A percentile compares a stretch with the other conserved stretches of the same genome.
Conservation (phyloP, 2,888 invertebrate species). For the Dryococelus australis region DNA sequence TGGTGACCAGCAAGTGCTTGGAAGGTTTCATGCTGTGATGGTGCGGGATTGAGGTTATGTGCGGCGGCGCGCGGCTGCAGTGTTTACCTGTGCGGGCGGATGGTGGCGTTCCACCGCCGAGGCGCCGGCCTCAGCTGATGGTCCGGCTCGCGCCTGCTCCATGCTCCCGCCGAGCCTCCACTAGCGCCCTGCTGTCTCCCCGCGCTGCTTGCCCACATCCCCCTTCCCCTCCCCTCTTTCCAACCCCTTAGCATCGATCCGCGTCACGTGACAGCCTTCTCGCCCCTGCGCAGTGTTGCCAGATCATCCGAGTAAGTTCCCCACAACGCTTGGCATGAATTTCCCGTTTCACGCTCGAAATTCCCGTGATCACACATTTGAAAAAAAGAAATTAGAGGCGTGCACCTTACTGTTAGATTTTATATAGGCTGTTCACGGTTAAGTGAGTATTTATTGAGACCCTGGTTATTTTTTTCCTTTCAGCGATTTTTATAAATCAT, state of each 20-base stretch:
- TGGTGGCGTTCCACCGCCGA: not conserved
- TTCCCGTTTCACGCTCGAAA: too few relatives aligned
- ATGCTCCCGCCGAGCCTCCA: constrained; percentile 18
- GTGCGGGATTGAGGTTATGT: not conserved
- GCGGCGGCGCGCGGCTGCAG: constrained; percentile 16
- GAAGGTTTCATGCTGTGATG: too few relatives aligned
- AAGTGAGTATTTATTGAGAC: too few relatives aligned
- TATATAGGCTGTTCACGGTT: too few relatives aligned
- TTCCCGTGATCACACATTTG: too few relatives aligned
- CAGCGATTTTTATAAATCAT: too few relatives aligned
- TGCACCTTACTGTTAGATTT: too few relatives aligned
- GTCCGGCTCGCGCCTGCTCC: not conserved
- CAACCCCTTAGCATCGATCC: not conserved
- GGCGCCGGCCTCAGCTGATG: not conserved
- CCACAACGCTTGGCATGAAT: too few relatives aligned
- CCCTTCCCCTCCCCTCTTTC: not conserved
- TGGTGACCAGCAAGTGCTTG: too few relatives aligned
- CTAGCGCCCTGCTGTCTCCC: not conserved
- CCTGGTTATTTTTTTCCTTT: too few relatives aligned
- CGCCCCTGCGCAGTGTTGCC: not conserved
- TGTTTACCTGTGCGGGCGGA: not conserved
- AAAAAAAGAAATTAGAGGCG: too few relatives aligned
- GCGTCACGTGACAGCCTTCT: not conserved
- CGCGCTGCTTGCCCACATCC: not conserved
- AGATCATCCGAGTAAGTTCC: too few relatives aligned